Conservation (phyloP, 1,140 invertebrate species). For the Cryptotermes secundus region DNA sequence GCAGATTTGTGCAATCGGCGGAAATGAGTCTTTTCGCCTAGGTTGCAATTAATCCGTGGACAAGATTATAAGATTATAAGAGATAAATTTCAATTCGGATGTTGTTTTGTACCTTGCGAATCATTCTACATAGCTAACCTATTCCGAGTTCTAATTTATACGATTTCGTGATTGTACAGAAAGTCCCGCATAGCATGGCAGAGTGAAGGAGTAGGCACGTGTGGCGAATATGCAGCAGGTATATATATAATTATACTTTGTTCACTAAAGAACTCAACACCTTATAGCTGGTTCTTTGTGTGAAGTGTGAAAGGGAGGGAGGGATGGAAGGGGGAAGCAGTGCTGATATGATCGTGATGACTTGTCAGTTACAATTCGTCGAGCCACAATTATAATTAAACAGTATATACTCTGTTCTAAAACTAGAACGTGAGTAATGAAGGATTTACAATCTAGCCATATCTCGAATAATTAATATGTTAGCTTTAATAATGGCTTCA, state of each 20-base stretch:
- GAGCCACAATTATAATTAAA: slow-evolving; percentile 18
- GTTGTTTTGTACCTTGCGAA: too few relatives aligned
- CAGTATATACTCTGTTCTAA: neutral
- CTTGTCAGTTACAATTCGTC: slow-evolving; percentile 5
- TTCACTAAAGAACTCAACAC: neutral
- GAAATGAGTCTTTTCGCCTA: too few relatives aligned
- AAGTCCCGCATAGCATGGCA: neutral
- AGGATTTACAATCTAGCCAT: neutral
- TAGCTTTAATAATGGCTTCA: neutral
- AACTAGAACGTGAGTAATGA: neutral
- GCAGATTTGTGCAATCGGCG: too few relatives aligned
- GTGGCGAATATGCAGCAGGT: neutral
- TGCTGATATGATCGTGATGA: slow-evolving; percentile 11
- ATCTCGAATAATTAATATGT: slow-evolving; percentile 20
- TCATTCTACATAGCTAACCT: neutral
- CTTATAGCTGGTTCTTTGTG: neutral
- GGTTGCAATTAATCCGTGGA: too few relatives aligned
- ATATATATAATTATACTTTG: slow-evolving; percentile 6
- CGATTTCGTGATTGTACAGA: slow-evolving; percentile 5
- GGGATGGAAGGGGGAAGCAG: too few relatives aligned
- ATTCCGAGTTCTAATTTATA: neutral
- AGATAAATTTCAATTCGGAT: too few relatives aligned
- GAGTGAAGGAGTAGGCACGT: neutral
- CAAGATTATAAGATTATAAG: too few relatives aligned
- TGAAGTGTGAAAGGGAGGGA: neutral